Evolutionary conservation across 2,797 vertebrate species (phyloP).

Genomic region (Hirundo rustica): DNA sequence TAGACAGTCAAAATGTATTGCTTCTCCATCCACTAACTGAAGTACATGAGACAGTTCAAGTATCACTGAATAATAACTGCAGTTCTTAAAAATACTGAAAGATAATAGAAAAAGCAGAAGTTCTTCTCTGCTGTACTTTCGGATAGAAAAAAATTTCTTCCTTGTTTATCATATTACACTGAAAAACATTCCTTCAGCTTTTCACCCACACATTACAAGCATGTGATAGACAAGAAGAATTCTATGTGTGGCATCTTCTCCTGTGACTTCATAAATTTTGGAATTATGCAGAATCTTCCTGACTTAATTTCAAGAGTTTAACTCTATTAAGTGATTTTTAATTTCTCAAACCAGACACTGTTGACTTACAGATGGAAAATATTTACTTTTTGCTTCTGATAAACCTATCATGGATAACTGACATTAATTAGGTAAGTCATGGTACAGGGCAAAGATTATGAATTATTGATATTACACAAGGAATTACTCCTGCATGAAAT

Average conservation of each 20-base stretch:
- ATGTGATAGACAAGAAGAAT: background rate
- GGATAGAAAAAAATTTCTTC: background rate
- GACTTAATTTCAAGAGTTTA: background rate
- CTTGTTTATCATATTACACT: background rate
- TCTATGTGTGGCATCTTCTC: background rate
- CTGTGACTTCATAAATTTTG: background rate
- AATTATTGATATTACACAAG: background rate
- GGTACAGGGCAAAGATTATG: background rate
- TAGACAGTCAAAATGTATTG: background rate
- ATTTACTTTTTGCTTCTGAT: conserved; percentile 4
- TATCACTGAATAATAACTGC: background rate
- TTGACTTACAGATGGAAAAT: background rate
- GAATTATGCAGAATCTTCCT: background rate
- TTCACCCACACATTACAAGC: background rate
- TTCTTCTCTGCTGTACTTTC: background rate
- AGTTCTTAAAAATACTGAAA: background rate
- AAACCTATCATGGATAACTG: background rate
- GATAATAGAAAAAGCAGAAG: background rate
- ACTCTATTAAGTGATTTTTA: background rate
- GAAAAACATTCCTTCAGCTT: background rate
- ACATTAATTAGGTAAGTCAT: background rate
- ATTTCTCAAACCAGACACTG: conserved; percentile 4
- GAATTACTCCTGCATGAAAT: background rate
- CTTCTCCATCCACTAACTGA: background rate
- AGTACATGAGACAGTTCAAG: background rate